Percentiles rank a stretch among this genome's conserved stretches.
phyloP scores from a whole-genome alignment of 2,113 vertebrate genomes.

The Boleophthalmus pectinirostris region DNA sequence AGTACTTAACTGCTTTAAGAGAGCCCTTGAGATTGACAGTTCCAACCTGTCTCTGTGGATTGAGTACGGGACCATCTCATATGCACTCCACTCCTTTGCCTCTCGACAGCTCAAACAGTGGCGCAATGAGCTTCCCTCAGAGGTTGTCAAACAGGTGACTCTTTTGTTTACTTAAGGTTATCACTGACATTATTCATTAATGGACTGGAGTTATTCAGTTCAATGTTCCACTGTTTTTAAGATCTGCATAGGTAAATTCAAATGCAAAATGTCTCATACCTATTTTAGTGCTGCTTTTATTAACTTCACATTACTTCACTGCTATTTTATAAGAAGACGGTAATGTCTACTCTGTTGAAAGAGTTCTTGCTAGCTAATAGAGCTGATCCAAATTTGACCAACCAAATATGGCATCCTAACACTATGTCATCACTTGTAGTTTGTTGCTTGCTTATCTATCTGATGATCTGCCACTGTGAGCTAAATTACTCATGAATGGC shows the following conservation, averaged over 20 bases:
- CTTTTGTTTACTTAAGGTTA: not conserved
- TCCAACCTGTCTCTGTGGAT: slow-evolving; percentile 97
- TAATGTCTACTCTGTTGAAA: not conserved
- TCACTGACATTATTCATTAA: not conserved
- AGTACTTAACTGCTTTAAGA: slow-evolving; percentile 90
- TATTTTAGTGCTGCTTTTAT: too few species aligned
- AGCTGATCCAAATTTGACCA: not conserved
- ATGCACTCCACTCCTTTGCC: slow-evolving; percentile 89
- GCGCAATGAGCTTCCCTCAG: slow-evolving; percentile 83
- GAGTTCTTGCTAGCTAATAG: not conserved
- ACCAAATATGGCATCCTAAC: not conserved
- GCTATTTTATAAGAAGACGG: too few species aligned
- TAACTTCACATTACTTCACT: too few species aligned
- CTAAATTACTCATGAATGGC: slow-evolving; percentile 15
- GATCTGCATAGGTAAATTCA: not conserved
- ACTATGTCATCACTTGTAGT: slow-evolving; percentile 12
- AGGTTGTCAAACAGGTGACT: slow-evolving; percentile 90
- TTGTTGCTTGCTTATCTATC: not conserved
- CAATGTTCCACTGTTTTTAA: not conserved
- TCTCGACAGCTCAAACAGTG: slow-evolving; percentile 96
- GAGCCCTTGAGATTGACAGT: slow-evolving; percentile 91
- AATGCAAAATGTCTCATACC: too few species aligned
- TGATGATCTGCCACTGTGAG: slow-evolving; percentile 26
- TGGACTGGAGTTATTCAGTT: not conserved
- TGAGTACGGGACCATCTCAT: slow-evolving; percentile 94